phyloP scores from a whole-genome alignment of 2,113 vertebrate species.

The Psephotus haematonotus region DNA sequence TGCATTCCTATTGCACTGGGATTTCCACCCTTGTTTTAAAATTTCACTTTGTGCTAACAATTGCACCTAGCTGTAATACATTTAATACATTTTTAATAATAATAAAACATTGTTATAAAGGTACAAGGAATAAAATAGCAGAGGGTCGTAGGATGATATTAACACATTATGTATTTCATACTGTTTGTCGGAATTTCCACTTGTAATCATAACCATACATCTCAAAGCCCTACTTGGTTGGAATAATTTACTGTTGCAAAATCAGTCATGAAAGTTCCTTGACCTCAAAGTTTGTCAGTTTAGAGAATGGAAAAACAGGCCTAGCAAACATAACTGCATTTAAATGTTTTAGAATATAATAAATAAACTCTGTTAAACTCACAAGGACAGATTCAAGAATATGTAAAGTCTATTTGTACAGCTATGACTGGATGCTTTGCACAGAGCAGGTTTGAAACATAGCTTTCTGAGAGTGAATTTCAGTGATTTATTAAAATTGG shows the following conservation, averaged over 20 bases:
- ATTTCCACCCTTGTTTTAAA: background rate
- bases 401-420: background rate
- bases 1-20: background rate
- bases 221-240: constrained; percentile 8
- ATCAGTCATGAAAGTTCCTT: constrained; percentile 21
- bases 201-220: constrained; percentile 35
- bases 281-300: constrained; percentile 22
- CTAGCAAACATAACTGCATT: background rate
- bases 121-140: background rate
- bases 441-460: constrained; percentile 1
- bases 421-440: background rate
- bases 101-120: background rate
- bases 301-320: background rate
- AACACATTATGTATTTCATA: background rate
- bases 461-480: constrained; percentile 35
- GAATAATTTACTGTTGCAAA: constrained; percentile 4
- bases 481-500: constrained; percentile 55
- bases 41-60: constrained; percentile 12
- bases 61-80: background rate
- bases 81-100: constrained; percentile 52
- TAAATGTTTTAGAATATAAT: background rate
- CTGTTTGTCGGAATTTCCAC: background rate
- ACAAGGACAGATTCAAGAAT: background rate
- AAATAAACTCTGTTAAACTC: background rate
- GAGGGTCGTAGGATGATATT: background rate